Evolutionary conservation across 2,797 vertebrate genomes (phyloP), one percentile per base, ranked within the genome.

Genomic region (Myotis vivesi): DNA sequence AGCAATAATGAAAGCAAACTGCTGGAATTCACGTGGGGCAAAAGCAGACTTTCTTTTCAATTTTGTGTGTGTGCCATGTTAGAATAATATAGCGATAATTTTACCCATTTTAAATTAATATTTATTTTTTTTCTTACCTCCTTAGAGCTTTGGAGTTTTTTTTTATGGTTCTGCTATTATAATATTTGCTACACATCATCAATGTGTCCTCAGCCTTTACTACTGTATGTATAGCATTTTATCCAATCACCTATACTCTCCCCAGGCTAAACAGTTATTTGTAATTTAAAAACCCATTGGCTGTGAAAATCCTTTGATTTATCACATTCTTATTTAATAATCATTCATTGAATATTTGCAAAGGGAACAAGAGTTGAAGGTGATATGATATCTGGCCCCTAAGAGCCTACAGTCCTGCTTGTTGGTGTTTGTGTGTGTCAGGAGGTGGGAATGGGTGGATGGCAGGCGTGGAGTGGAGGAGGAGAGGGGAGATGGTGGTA

Each of bases 271-370:
- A 79, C 36, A 73, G 12, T 71, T 5, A 41, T 96, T 93, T 8
- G 71, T 86, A 64, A 33, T 19, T 81, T 73, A 23, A 84, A 66
- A 41, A n/a, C 36, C 28, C 8, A 1, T 25, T 17, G 62, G 7
- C 69, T 75, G 5, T 73, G 76, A 93, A 84, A 72, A 59, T 73
- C 22, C 30, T 95, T 89, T 73, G 62, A 64, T 41, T 88, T 79
- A n/a, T 64, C 44, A 4, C 55, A n/a, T 62, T 20, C 11, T 64
- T 81, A 44, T 46, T n/a, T 20, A 62, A 64, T 30, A n/a, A 15
- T n/a, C 38, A 44, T 81, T 44, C 44, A n/a, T n/a, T 62, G 28
- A 81, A 44, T 38, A 13, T 51, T 15, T 77, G 49, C 30, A 55
- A 36, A 89, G 73, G 85, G 73, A 87, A 59, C 17, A 53, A 36